Percentiles rank a stretch among this genome's conserved stretches.
Evolutionary conservation across 2,888 invertebrate species (phyloP).

Genomic region (Clepsis dumicolana): DNA sequence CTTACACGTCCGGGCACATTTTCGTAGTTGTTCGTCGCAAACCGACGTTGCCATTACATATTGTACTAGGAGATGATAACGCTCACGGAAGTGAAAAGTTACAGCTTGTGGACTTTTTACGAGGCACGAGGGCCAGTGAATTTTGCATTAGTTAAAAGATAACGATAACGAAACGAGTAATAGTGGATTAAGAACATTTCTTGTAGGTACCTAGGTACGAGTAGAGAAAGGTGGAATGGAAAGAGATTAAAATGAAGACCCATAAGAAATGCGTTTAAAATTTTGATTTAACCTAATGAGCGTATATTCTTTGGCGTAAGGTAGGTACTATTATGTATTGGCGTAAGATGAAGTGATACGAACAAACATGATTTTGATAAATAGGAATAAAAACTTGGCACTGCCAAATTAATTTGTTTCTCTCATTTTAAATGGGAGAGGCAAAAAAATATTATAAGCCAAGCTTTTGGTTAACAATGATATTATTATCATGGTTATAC

Average conservation of each 20-base stretch:
- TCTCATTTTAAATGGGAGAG: background rate
- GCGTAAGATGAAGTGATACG: no score
- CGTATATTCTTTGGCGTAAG: no score
- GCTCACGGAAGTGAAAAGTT: conserved; percentile 7
- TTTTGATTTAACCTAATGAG: no score
- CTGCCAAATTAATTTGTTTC: background rate
- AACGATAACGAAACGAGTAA: background rate
- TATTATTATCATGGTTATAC: background rate
- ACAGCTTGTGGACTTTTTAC: background rate
- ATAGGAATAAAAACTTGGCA: no score
- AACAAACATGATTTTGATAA: no score
- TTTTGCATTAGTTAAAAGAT: background rate
- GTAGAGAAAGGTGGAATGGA: no score
- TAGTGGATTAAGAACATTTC: background rate
- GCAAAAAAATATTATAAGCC: background rate
- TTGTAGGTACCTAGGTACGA: no score
- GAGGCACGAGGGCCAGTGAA: background rate
- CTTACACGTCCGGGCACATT: conserved; percentile 21
- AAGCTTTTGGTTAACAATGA: background rate
- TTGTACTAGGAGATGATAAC: conserved; percentile 38
- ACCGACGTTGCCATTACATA: conserved; percentile 39
- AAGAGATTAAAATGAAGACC: no score
- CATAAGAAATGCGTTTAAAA: no score
- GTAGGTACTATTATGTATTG: no score
- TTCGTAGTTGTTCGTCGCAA: conserved; percentile 26